Evolutionary conservation across 2,797 vertebrate genomes (phyloP).

Genomic region (Crocodylus rhombifer): DNA sequence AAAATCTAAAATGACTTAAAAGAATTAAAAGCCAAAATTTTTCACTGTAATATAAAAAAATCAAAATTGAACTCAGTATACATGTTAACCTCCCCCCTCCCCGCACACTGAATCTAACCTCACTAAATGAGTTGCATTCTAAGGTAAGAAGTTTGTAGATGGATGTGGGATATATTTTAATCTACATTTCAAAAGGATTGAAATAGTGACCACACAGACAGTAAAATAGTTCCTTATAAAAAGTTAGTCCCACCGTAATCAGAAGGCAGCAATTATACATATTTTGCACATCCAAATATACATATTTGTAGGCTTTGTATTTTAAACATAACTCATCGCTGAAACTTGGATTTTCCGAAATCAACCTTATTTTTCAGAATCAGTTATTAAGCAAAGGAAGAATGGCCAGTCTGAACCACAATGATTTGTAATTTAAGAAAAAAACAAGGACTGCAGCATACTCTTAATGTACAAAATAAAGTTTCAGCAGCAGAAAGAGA

Average conservation of each 20-base stretch:
- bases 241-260: background rate
- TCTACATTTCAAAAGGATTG: background rate
- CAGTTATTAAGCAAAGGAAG: background rate
- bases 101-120: background rate
- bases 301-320: background rate
- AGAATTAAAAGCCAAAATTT: background rate
- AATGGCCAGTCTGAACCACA: background rate
- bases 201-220: background rate
- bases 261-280: background rate
- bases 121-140: background rate
- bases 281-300: background rate
- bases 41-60: background rate
- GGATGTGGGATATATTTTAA: rapidly evolving
- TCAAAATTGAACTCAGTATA: rapidly evolving
- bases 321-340: background rate
- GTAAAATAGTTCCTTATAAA: background rate
- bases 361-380: background rate
- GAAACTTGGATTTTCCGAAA: background rate
- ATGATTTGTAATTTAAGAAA: background rate
- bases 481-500: background rate
- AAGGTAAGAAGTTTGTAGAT: background rate
- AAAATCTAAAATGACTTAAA: background rate
- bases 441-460: background rate
- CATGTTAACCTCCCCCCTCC: background rate
- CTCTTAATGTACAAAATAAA: background rate